These are phyloP conservation scores for Villa cingulata DNA, from an alignment of 2,888 invertebrate species.

Conservation along the genomic window DNA sequence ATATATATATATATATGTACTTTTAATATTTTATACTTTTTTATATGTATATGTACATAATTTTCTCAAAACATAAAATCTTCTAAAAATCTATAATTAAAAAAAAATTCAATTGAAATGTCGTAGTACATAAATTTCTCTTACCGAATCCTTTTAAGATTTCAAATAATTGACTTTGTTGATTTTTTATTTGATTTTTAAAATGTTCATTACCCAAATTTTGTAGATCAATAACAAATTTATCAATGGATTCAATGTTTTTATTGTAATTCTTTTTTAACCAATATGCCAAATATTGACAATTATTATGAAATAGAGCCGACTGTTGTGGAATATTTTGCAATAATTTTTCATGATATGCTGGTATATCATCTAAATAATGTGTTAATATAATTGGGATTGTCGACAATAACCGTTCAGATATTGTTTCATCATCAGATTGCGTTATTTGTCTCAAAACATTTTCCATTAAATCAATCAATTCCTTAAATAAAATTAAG, in stretches of 20 bases:
- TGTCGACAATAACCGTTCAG: slow-evolving; percentile 52
- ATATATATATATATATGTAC: too few species aligned
- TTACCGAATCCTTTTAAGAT: slow-evolving; percentile 62
- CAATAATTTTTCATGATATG: slow-evolving; percentile 64
- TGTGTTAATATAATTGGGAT: slow-evolving; percentile 60
- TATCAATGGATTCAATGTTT: slow-evolving; percentile 44
- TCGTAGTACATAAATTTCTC: slow-evolving; percentile 9
- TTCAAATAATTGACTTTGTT: slow-evolving; percentile 59
- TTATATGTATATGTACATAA: too few species aligned
- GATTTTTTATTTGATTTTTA: slow-evolving; percentile 57
- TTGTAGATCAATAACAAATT: slow-evolving; percentile 53
- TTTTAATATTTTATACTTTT: too few species aligned
- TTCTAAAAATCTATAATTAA: too few species aligned
- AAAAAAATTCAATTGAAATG: too few species aligned
- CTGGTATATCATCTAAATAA: slow-evolving; percentile 64
- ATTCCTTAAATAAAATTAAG: slow-evolving; percentile 20
- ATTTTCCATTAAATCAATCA: slow-evolving; percentile 29
- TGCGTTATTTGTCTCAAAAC: slow-evolving; percentile 23
- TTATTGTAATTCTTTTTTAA: slow-evolving; percentile 44
- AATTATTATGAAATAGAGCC: slow-evolving; percentile 85
- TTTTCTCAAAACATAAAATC: too few species aligned
- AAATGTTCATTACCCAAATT: slow-evolving; percentile 56
- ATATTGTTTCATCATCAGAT: slow-evolving; percentile 26
- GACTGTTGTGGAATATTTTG: slow-evolving; percentile 73
- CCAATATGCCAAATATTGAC: slow-evolving; percentile 76